A percentile compares a stretch with the other conserved stretches of the same genome.
Conservation (phyloP, 2,888 invertebrate species). For the Tetramorium bicarinatum region DNA sequence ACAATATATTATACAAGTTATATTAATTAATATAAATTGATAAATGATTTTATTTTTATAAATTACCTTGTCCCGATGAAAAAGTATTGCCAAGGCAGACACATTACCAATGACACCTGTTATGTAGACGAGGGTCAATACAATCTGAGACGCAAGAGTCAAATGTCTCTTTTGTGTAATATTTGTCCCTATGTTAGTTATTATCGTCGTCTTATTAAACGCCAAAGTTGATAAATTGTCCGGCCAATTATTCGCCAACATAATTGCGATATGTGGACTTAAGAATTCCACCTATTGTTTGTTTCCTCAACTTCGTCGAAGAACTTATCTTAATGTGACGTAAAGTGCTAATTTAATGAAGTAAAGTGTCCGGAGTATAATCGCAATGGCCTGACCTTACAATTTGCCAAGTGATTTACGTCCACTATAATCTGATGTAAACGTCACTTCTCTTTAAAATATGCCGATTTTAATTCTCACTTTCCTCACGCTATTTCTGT, state of each 20-base stretch:
- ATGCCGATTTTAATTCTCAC: neutral
- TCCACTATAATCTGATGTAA: neutral
- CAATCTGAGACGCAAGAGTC: constrained; percentile 80
- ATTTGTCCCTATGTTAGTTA: constrained; percentile 48
- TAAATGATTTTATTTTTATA: neutral
- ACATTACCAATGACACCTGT: constrained; percentile 92
- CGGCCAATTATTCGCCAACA: constrained; percentile 60
- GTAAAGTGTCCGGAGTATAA: constrained; percentile 31
- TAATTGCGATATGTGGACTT: constrained; percentile 60
- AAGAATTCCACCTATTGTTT: neutral
- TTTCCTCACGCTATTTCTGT: neutral
- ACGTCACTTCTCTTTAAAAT: neutral
- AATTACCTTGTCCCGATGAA: constrained; percentile 89
- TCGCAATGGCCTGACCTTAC: constrained; percentile 57
- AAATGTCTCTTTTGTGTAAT: constrained; percentile 75
- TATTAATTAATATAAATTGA: neutral
- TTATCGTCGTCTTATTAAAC: constrained; percentile 59
- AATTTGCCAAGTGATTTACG: constrained; percentile 49
- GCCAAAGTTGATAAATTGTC: constrained; percentile 64
- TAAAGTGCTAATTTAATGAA: neutral
- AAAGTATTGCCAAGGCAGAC: constrained; percentile 92
- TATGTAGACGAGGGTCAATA: constrained; percentile 88
- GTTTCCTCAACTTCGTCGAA: constrained; percentile 5
- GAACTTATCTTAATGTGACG: constrained; percentile 33
- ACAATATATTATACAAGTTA: neutral